Evolutionary conservation across 2,113 vertebrate genomes (phyloP).

Genomic region (Panurus biarmicus): DNA sequence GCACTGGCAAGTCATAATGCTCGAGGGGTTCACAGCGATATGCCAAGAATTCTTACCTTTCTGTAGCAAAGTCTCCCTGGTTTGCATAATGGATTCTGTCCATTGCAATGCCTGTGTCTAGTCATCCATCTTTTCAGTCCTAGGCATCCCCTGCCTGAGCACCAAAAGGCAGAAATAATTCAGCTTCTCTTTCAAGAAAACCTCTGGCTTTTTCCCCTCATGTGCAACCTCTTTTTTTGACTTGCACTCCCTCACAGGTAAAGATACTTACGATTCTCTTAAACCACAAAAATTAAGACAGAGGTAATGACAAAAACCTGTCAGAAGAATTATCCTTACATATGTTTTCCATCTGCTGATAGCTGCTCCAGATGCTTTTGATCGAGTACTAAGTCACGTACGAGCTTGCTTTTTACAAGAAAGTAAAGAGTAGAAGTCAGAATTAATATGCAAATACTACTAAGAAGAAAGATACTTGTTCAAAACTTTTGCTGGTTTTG

Average conservation of each 20-base stretch:
- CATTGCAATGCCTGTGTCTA: neutral
- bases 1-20: neutral
- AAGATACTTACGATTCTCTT: neutral
- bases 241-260: neutral
- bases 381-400: neutral
- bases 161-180: neutral
- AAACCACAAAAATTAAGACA: neutral
- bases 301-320: neutral
- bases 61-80: neutral
- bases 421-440: neutral
- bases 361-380: neutral
- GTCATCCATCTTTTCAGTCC: neutral
- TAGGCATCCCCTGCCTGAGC: neutral
- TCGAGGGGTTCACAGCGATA: neutral
- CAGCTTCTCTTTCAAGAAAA: neutral
- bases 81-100: neutral
- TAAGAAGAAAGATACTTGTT: neutral
- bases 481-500: neutral
- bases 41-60: neutral
- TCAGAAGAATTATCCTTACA: neutral
- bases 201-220: neutral
- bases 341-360: neutral
- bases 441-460: neutral
- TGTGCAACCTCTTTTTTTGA: neutral
- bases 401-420: neutral